Percentiles rank a stretch among this genome's conserved stretches.
Evolutionary conservation across 2,113 vertebrate species (phyloP).

Genomic region (Accipiter virgatus): DNA sequence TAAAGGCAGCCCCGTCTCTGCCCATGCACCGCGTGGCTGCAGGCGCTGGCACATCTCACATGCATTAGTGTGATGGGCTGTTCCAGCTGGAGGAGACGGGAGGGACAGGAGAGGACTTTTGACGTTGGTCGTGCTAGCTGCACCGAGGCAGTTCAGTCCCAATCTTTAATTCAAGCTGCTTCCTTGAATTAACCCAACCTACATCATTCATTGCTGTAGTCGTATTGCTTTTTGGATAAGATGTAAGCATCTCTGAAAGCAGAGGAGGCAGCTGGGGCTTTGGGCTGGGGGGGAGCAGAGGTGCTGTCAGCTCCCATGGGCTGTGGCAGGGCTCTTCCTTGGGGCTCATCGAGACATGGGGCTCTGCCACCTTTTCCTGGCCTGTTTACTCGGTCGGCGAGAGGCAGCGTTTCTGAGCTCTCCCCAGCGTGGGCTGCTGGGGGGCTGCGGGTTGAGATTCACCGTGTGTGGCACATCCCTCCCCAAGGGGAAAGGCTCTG

Average conservation of each 20-base stretch:
- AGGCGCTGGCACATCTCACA: neutral
- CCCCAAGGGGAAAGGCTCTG: neutral
- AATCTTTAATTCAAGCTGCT: neutral
- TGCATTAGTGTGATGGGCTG: neutral
- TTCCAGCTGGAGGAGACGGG: neutral
- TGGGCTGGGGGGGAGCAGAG: neutral
- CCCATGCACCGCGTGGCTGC: rapidly evolving
- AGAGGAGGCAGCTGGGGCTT: neutral
- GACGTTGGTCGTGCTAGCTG: neutral
- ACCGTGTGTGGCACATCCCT: neutral
- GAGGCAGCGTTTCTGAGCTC: neutral
- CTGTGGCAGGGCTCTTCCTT: rapidly evolving
- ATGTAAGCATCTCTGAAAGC: neutral
- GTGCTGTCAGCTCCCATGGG: rapidly evolving
- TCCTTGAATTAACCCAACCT: neutral
- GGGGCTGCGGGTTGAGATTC: neutral
- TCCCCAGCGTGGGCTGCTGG: neutral
- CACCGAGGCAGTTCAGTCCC: neutral
- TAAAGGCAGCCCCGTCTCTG: neutral
- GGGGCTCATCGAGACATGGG: rapidly evolving
- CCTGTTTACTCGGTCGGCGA: neutral
- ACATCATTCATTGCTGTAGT: neutral
- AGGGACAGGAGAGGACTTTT: neutral
- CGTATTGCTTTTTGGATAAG: neutral
- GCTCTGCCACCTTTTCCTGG: neutral